Evolutionary conservation across 2,113 vertebrate genomes (phyloP).

Genomic region (Chaetodon auriga): DNA sequence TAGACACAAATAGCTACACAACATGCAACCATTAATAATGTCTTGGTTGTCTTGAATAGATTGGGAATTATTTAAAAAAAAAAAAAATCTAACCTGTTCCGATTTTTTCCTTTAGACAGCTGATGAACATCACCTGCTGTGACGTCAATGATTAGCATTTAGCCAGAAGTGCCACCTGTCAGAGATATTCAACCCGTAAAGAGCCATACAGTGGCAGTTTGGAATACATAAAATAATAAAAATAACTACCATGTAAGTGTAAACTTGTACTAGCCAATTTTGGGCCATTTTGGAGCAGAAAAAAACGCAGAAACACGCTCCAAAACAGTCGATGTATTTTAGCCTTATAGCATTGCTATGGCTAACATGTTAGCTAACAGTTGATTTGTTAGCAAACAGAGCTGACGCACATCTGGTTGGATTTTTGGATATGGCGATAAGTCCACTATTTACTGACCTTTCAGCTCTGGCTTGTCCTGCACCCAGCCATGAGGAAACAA

Average conservation of each 20-base stretch:
- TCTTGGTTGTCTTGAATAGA: too few relatives aligned
- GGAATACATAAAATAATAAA: neutral
- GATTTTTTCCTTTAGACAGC: neutral
- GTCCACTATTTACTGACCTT: neutral
- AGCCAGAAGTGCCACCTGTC: neutral
- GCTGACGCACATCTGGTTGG: neutral
- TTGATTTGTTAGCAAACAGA: neutral
- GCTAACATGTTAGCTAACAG: neutral
- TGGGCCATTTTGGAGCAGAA: neutral
- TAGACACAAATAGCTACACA: too few relatives aligned
- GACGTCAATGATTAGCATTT: conserved; percentile 1
- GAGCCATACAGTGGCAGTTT: neutral
- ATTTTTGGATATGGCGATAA: neutral
- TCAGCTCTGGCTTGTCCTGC: neutral
- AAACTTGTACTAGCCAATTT: neutral
- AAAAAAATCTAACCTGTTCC: neutral
- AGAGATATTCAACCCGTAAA: neutral
- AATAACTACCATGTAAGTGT: neutral
- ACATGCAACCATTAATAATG: too few relatives aligned
- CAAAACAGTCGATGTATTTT: neutral
- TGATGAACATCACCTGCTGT: neutral
- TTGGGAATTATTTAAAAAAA: neutral
- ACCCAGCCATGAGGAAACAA: neutral
- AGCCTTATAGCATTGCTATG: neutral
- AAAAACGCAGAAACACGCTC: neutral